Conservation (phyloP, 92 coral and sea anemone genomes). For the Heteractis magnifica region DNA sequence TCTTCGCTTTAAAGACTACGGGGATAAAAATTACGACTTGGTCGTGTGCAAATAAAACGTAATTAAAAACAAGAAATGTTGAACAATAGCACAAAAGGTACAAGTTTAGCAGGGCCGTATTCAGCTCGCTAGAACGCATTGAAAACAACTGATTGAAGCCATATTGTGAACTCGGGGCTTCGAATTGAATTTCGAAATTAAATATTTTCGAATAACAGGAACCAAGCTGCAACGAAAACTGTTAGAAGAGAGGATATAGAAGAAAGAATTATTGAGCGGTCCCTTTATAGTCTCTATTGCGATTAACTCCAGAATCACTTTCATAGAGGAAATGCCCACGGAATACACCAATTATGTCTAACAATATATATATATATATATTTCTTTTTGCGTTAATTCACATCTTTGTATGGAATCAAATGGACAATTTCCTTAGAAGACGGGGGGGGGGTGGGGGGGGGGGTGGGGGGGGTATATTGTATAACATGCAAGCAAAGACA, state of each 20-base stretch:
- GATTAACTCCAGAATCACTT: background rate
- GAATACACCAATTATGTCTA: background rate
- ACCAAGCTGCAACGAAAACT: background rate
- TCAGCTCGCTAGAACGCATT: background rate
- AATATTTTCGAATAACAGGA: background rate
- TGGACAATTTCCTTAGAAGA: background rate
- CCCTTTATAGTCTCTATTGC: background rate
- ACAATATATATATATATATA: background rate
- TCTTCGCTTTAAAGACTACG: background rate
- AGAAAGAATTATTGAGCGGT: background rate
- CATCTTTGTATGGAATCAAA: background rate
- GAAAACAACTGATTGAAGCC: conserved; percentile 6
- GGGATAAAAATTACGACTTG: conserved; percentile 9
- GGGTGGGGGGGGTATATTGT: no score
- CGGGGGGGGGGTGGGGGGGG: background rate
- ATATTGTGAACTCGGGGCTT: background rate
- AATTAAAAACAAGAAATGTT: conserved; percentile 68
- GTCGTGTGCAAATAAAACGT: conserved; percentile 70
- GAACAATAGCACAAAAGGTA: conserved; percentile 79
- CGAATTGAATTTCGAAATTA: background rate
- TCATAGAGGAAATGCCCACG: background rate
- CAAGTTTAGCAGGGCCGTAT: conserved; percentile 54
- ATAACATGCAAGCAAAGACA: no score
- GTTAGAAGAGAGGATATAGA: background rate
- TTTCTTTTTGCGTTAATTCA: no score